Evolutionary conservation across 2,888 invertebrate genomes (phyloP).

Genomic region (Cheilosia pagana): DNA sequence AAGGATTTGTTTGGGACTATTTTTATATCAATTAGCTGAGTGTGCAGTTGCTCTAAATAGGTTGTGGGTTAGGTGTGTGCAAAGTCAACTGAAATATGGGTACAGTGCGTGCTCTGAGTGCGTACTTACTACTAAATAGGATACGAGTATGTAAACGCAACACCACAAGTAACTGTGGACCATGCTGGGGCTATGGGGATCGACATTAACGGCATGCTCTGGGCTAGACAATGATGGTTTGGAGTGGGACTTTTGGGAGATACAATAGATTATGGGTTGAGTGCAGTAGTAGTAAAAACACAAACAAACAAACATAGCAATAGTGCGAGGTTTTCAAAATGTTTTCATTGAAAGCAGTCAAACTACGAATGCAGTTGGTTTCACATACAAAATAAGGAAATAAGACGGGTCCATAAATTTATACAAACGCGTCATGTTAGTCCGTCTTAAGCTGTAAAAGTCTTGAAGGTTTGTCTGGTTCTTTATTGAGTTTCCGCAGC

Average conservation of each 20-base stretch:
- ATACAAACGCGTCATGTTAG: neutral
- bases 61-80: slow-evolving; percentile 55
- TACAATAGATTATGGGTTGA: neutral
- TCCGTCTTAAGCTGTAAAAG: neutral
- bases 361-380: neutral
- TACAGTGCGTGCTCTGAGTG: slow-evolving; percentile 25
- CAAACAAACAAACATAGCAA: neutral
- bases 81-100: slow-evolving; percentile 46
- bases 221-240: slow-evolving; percentile 14
- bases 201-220: slow-evolving; percentile 55
- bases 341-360: neutral
- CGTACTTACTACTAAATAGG: slow-evolving; percentile 45
- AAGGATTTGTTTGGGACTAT: slow-evolving; percentile 52
- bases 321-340: slow-evolving; percentile 7
- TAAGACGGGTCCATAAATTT: neutral
- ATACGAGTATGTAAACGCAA: slow-evolving; percentile 8
- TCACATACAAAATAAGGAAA: neutral
- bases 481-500: too few relatives aligned
- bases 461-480: too few relatives aligned
- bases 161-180: slow-evolving; percentile 39
- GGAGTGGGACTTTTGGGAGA: neutral
- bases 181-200: slow-evolving; percentile 55
- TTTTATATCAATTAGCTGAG: slow-evolving; percentile 66
- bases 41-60: slow-evolving; percentile 64
- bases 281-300: slow-evolving; percentile 13